These are phyloP conservation scores for Empidonax alnorum DNA, from an alignment of 2,113 vertebrate genomes.

Conservation along the genomic window DNA sequence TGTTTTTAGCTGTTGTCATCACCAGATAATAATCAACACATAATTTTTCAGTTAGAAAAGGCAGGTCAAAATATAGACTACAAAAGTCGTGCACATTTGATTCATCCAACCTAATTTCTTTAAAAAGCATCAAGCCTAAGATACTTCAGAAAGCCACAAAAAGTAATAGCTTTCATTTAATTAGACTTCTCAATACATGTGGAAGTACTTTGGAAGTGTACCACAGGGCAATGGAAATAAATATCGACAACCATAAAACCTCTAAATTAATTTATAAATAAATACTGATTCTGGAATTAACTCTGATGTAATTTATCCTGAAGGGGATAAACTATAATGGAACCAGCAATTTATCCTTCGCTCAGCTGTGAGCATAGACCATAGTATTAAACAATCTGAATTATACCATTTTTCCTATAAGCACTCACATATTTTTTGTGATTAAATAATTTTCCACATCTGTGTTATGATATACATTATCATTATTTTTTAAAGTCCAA, in stretches of 20 bases:
- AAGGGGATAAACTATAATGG: neutral
- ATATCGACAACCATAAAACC: neutral
- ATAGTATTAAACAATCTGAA: neutral
- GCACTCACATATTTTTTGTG: neutral
- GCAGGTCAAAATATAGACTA: neutral
- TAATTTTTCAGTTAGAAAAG: neutral
- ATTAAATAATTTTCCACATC: neutral
- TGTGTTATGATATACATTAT: neutral
- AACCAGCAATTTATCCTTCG: neutral
- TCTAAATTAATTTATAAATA: neutral
- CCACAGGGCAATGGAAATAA: neutral
- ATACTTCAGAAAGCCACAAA: neutral
- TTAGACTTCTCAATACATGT: neutral
- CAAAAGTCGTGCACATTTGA: neutral
- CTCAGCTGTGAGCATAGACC: neutral
- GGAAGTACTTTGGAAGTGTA: neutral
- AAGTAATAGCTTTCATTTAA: neutral
- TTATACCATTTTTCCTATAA: neutral
- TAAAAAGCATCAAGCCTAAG: neutral
- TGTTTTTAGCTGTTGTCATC: neutral
- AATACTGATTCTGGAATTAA: constrained; percentile 1
- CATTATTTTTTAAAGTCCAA: neutral
- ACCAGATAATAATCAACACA: neutral
- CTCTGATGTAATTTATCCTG: neutral
- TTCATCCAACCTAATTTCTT: neutral